Evolutionary conservation across 64 coral and sea anemone genomes (phyloP).

Genomic region (Actinia equina): DNA sequence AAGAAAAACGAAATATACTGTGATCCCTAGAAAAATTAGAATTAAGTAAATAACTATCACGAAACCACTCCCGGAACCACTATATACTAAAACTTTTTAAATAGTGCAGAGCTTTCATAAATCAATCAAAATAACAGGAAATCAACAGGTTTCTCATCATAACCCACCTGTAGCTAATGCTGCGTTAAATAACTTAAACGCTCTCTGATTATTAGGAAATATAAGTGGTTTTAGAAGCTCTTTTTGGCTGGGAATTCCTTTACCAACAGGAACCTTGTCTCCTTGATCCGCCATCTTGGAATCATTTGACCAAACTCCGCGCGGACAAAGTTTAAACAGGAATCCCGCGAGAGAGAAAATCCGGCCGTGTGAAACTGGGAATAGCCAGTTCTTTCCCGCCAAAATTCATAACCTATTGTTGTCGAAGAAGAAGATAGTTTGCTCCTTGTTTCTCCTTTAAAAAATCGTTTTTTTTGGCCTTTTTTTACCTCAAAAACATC

Average conservation of each 20-base stretch:
- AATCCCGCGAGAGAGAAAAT: background rate
- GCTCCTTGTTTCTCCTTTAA: background rate
- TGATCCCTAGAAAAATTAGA: constrained; percentile 62
- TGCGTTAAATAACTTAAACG: constrained; percentile 77
- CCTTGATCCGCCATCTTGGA: constrained; percentile 10
- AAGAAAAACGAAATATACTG: constrained; percentile 83
- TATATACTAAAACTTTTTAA: too few relatives aligned
- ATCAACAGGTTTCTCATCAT: background rate
- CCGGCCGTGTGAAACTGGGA: background rate
- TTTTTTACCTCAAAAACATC: background rate
- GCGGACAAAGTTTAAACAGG: background rate
- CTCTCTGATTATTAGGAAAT: constrained; percentile 82
- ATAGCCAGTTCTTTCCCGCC: background rate
- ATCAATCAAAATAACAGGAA: background rate
- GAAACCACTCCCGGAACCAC: too few relatives aligned
- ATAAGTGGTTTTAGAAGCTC: constrained; percentile 81
- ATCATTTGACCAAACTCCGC: background rate
- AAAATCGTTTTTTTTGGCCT: background rate
- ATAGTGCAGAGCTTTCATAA: too few relatives aligned
- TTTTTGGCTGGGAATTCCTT: constrained; percentile 53
- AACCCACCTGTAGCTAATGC: constrained; percentile 53
- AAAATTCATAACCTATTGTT: constrained; percentile 4
- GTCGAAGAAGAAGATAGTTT: background rate
- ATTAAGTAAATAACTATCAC: too few relatives aligned
- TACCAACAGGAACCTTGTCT: constrained; percentile 48